Base-by-base conservation (phyloP, 2,888 invertebrate genomes). In the Mythimna impura region DNA sequence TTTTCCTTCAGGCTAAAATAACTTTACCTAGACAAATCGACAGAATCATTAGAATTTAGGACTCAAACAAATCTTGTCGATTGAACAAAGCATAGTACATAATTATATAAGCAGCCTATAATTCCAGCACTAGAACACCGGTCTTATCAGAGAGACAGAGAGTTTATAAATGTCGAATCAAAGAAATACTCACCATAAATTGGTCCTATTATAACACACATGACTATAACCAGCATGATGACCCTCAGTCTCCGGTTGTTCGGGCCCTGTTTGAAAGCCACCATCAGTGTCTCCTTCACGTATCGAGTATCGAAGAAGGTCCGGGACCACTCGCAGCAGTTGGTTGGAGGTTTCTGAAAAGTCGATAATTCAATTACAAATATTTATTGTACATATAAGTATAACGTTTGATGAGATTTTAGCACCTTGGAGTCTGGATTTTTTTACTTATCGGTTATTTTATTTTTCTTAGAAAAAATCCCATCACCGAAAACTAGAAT, bases 201-300 rank as follows among this genome's bases (percentile, higher is more conserved):
- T 0, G 98, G 98, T 67, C 98, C 98, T 86, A 98, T 98, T 80
- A 98, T 98, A 58, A 98, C 98, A 97, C 98, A 98, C 25, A 98
- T 97, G 34, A 98, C 98, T 73, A 98, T 93, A 96, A 98, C 98
- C 43, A 98, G 96, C 93, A 98, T 97, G 84, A 98, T 97, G 60
- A 98, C 98, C 74, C 98, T 97, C 84, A 97, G 96, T 78, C 97
- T 96, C 14, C 98, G 94, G 87, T 98, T 97, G 89, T 98, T 97
- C 43, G 97, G 97, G 0, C 98, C 98, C 73, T 96, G 94, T 88
- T 98, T 98, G 93, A 98, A 98, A 0, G 98, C 98, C 22, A 98
- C 98, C 82, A 96, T 96, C 85, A 98, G 97, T 0, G 98, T 98
- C 75, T 98, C 98, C 74, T 97, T 96, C 60, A 98, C 97, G 89